Base-by-base conservation (phyloP, 2,888 invertebrate species). In the Anoplius nigerrimus region DNA sequence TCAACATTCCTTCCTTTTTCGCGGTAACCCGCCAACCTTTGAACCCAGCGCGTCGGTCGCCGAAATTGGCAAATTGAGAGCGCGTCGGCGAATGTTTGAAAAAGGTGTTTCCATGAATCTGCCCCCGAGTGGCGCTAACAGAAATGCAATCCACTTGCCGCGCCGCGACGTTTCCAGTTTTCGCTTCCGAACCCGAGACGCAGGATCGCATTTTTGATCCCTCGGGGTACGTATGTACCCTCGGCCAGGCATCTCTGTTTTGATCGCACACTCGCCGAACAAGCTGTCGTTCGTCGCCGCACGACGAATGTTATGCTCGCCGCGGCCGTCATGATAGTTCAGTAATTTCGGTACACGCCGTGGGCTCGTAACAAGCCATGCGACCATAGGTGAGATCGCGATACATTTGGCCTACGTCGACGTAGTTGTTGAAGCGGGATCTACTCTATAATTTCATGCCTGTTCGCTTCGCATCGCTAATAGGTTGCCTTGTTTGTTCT, bases 201-300 rank as follows among this genome's bases (percentile, higher is more conserved):
- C 15, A 11, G 13, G 21, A 13, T 60, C 22, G 54, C 54, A 59
- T 55, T 66, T n/a, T 68, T 59, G 55, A 66, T 45, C 65, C 34
- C 11, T 34, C 13, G 16, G 1, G 34, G 34, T 34, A 34, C 34
- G 34, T 34, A 34, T 13, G 34, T 56, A 56, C 21, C 21, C 56
- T 15, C 43, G 11, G n/a, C 6, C 20, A 21, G 8, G 43, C 5
- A n/a, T 60, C 46, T 24, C 27, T 48, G 24, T 58, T 58, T 58
- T 48, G 24, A 58, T 24, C 43, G 11, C n/a, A 43, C 20, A 43
- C 4, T 6, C 11, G 11, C 46, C 18, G 18, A 42, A 42, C 2
- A 6, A 0, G 16, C 2, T 45, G 13, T 8, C 18, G 13, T 45
- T 24, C n/a, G 43, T n/a, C 22, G 18, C 4, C 46, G 24, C 20